Evolutionary conservation across 2,888 invertebrate species (phyloP), one percentile per base, ranked within the genome.

Genomic region (Pecten maximus): DNA sequence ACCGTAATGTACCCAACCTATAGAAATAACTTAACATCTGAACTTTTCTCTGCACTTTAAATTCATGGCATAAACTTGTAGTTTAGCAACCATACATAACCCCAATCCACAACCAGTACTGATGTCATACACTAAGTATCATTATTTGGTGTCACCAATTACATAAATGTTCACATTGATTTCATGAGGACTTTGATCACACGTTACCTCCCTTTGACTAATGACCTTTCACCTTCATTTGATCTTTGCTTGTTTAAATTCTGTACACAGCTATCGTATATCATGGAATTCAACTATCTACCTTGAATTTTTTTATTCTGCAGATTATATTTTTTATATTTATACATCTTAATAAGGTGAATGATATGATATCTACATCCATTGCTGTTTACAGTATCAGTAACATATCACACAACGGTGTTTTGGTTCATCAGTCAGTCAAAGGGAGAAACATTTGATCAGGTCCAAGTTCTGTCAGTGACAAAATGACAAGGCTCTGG

Each of bases 401-500:
- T n/a, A n/a, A n/a, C n/a, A n/a, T 54, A 54, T 19, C 19, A 54
- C 15, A 23, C 50, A 54, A 54, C 35, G 35, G 2, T 28, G 74
- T n/a, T n/a, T n/a, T 35, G 74, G 16, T 15, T 74, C 74, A 74
- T 35, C 23, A n/a, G 23, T n/a, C 60, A 23, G 60, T 60, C 35
- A 74, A 74, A 74, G 74, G 74, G 74, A 28, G 74, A n/a, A 54
- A 74, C 74, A 12, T 28, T 35, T 35, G 74, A 35, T 74, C 74
- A 35, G 35, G 74, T 74, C 28, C 0, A 35, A 74, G 74, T 35
- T 74, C 28, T 74, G 6, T 74, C 23, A 23, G 74, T 74, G 74
- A 74, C 74, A 74, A 74, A 74, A 74, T 74, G 74, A 74, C 74
- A 74, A 74, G 88, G 88, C 44, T 10, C 44, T 48, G 48, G n/a